A percentile compares a stretch with the other conserved stretches of the same genome.
These are phyloP conservation scores for Amblyteles armatorius DNA, from an alignment of 2,888 invertebrate species.

Conservation along the genomic window DNA sequence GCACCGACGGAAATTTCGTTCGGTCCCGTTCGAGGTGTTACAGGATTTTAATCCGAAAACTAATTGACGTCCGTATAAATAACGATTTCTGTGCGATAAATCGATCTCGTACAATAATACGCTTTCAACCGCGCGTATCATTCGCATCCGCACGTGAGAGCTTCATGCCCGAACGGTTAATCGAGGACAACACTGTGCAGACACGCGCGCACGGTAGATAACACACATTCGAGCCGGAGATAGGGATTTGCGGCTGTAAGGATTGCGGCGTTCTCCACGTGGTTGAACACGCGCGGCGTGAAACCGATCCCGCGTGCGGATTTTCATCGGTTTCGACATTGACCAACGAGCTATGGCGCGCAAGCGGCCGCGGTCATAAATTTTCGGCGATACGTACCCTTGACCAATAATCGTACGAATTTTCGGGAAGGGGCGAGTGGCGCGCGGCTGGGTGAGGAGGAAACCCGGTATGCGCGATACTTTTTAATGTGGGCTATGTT, in stretches of 20 bases:
- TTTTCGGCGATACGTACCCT: conserved; percentile 65
- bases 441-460: background rate
- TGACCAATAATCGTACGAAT: conserved; percentile 65
- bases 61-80: no score
- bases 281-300: conserved; percentile 46
- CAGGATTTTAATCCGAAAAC: no score
- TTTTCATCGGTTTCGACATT: conserved; percentile 69
- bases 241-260: conserved; percentile 49
- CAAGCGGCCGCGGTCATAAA: conserved; percentile 63
- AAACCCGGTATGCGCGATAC: background rate
- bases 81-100: no score
- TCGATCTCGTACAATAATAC: no score
- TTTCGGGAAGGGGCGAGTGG: conserved; percentile 1
- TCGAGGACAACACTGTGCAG: conserved; percentile 22
- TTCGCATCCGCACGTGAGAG: background rate
- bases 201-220: background rate
- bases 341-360: conserved; percentile 65
- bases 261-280: conserved; percentile 52
- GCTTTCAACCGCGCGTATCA: background rate
- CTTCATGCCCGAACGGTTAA: conserved; percentile 20
- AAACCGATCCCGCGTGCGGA: conserved; percentile 12
- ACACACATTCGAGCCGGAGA: background rate
- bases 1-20: conserved; percentile 12
- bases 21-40: conserved; percentile 2
- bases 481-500: background rate